Percentiles rank a stretch among this genome's conserved stretches.
Conservation (phyloP, 2,797 vertebrate species). For the Enteromius anoplus region DNA sequence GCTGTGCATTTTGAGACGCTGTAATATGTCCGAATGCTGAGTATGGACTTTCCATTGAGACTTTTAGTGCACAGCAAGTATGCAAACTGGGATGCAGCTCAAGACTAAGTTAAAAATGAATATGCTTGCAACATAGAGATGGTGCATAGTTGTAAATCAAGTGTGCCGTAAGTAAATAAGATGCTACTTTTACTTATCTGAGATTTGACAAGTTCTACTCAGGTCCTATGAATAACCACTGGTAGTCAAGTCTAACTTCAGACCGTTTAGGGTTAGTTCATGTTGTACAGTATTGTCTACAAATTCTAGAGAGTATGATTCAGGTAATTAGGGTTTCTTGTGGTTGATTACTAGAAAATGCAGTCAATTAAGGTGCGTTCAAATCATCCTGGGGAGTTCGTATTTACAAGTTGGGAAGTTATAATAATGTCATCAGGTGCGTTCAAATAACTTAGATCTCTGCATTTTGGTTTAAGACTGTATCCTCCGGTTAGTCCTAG, state of each 20-base stretch:
- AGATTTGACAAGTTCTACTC: not conserved
- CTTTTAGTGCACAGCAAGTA: not conserved
- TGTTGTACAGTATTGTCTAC: not conserved
- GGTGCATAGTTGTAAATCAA: slow-evolving; percentile 81
- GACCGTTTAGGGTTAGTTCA: not conserved
- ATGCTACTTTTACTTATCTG: slow-evolving; percentile 20
- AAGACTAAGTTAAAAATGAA: not conserved
- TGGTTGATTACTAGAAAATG: not conserved
- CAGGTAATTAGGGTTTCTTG: not conserved
- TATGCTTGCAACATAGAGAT: slow-evolving; percentile 46
- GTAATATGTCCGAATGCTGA: not conserved
- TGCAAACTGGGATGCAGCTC: not conserved
- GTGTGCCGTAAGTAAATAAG: slow-evolving; percentile 64
- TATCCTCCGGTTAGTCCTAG: too few species aligned
- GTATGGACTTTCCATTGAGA: not conserved
- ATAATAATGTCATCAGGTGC: not conserved
- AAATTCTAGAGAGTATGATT: not conserved
- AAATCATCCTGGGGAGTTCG: slow-evolving; percentile 9
- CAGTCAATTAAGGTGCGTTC: not conserved
- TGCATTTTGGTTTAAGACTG: not conserved
- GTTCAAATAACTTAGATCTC: too few species aligned
- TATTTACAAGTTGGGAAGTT: not conserved
- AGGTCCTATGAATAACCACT: not conserved
- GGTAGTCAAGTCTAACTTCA: slow-evolving; percentile 22
- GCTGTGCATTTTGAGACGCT: not conserved